These are phyloP conservation scores for Galeruca laticollis DNA, from an alignment of 2,888 invertebrate genomes.

Conservation along the genomic window DNA sequence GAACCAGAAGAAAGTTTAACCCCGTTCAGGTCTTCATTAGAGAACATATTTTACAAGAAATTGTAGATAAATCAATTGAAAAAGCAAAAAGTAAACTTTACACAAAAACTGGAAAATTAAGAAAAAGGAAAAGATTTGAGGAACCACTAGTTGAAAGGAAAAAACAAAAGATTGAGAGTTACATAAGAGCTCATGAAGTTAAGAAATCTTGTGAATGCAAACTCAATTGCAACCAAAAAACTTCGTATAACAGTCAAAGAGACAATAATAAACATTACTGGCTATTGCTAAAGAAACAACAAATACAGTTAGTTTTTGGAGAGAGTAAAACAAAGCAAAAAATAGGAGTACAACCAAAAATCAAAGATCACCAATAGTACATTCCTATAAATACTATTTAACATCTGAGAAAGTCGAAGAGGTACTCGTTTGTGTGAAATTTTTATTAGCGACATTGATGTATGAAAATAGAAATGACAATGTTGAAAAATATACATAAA, in stretches of 20 bases:
- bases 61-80: constrained; percentile 13
- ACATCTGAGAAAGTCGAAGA: constrained; percentile 24
- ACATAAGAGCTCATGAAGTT: constrained; percentile 27
- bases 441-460: constrained; percentile 1
- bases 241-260: constrained; percentile 29
- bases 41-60: constrained; percentile 12
- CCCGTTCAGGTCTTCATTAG: no score
- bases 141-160: constrained; percentile 35
- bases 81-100: constrained; percentile 30
- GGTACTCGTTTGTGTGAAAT: no score
- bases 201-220: constrained; percentile 37
- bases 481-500: constrained; percentile 23
- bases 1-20: no score
- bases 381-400: constrained; percentile 29
- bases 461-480: constrained; percentile 19
- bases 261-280: constrained; percentile 37
- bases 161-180: constrained; percentile 14
- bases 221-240: constrained; percentile 32
- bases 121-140: constrained; percentile 41
- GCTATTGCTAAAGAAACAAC: constrained; percentile 32
- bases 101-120: constrained; percentile 22
- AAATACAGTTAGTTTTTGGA: constrained; percentile 38
- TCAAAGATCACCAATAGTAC: constrained; percentile 22
- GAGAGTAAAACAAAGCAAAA: constrained; percentile 33
- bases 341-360: no score